These are phyloP conservation scores for Dynastes grantii DNA, from an alignment of 2,888 invertebrate genomes.

Conservation along the genomic window DNA sequence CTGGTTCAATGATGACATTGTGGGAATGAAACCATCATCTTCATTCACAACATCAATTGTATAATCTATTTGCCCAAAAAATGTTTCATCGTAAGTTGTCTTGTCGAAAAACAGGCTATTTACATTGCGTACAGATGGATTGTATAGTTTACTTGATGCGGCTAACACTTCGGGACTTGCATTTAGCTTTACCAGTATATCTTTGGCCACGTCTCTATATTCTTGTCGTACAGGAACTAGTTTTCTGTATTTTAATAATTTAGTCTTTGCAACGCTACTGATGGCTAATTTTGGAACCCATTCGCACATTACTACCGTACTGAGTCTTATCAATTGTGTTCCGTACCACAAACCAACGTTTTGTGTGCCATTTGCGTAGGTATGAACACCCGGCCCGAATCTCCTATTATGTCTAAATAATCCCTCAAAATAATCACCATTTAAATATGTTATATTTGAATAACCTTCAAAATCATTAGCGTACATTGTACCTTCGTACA, in stretches of 20 bases:
- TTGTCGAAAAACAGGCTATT: constrained; percentile 65
- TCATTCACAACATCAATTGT: constrained; percentile 61
- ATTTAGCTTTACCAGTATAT: constrained; percentile 58
- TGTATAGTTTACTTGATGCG: constrained; percentile 59
- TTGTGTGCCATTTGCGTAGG: constrained; percentile 68
- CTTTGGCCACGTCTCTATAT: constrained; percentile 55
- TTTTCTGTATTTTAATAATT: constrained; percentile 63
- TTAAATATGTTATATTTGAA: constrained; percentile 72
- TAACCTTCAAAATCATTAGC: constrained; percentile 74
- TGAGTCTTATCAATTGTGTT: constrained; percentile 70
- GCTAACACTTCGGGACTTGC: constrained; percentile 56
- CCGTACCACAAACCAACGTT: constrained; percentile 76
- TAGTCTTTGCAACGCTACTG: constrained; percentile 61
- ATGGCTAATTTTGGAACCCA: constrained; percentile 62
- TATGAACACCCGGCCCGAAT: constrained; percentile 75
- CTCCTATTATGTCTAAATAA: constrained; percentile 72
- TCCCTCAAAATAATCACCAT: constrained; percentile 70
- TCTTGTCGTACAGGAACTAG: constrained; percentile 61
- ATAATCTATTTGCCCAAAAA: constrained; percentile 60
- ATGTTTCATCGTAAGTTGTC: constrained; percentile 60
- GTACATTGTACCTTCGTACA: constrained; percentile 73
- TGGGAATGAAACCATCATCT: neutral
- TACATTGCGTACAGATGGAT: constrained; percentile 61
- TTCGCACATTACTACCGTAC: constrained; percentile 57
- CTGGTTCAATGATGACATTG: neutral